phyloP scores from a whole-genome alignment of 2,888 invertebrate species.

The Sycophila texana region DNA sequence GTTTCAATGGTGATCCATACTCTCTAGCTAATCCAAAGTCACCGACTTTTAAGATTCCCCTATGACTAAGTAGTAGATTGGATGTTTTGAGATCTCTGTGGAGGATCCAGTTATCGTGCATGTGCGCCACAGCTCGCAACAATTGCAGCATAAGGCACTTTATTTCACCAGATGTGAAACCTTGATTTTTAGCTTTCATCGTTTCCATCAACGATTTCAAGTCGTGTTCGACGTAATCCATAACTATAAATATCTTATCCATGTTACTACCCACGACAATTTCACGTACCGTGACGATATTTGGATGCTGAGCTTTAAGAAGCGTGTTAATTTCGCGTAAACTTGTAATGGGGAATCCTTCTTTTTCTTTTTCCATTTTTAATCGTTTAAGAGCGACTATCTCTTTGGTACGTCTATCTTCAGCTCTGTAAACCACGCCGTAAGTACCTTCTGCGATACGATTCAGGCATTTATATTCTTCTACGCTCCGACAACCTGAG shows the following conservation, averaged over 20 bases:
- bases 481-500: slow-evolving; percentile 94
- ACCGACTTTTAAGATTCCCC: slow-evolving; percentile 88
- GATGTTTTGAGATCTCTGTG: slow-evolving; percentile 99
- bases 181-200: slow-evolving; percentile 93
- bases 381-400: slow-evolving; percentile 98
- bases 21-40: slow-evolving; percentile 99
- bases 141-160: slow-evolving; percentile 97
- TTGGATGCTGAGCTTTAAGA: slow-evolving; percentile 92
- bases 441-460: slow-evolving; percentile 99
- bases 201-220: slow-evolving; percentile 98
- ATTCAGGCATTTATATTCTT: slow-evolving; percentile 98
- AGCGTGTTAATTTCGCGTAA: slow-evolving; percentile 98
- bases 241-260: slow-evolving; percentile 98
- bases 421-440: slow-evolving; percentile 97
- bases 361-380: slow-evolving; percentile 99
- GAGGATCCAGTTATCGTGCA: slow-evolving; percentile 99
- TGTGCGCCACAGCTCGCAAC: slow-evolving; percentile 93
- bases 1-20: slow-evolving; percentile 97
- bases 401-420: slow-evolving; percentile 97
- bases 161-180: slow-evolving; percentile 89
- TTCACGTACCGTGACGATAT: slow-evolving; percentile 98
- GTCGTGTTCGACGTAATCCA: slow-evolving; percentile 99
- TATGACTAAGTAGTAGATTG: slow-evolving; percentile 95
- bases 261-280: slow-evolving; percentile 99
- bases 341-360: slow-evolving; percentile 99